Percentiles rank a stretch among this genome's conserved stretches.
Evolutionary conservation across 2,113 vertebrate species (phyloP).

Genomic region (Syngnathus scovelli): DNA sequence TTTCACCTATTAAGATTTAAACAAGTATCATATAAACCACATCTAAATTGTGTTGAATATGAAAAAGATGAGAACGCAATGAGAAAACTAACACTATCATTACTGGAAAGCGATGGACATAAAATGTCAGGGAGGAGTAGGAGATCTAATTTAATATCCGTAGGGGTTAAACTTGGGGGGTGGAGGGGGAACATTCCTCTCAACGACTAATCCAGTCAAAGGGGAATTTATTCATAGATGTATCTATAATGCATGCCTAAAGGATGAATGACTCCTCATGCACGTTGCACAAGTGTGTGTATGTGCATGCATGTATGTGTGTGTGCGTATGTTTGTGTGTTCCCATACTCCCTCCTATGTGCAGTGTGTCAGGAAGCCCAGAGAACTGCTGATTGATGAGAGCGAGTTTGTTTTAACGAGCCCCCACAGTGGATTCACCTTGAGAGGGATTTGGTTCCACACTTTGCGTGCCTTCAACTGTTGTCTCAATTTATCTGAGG

Average conservation of each 20-base stretch:
- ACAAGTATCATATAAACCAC: neutral
- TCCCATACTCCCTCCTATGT: conserved; percentile 6
- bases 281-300: conserved; percentile 16
- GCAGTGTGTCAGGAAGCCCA: conserved; percentile 26
- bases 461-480: conserved; percentile 32
- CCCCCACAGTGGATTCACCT: conserved; percentile 58
- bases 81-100: conserved; percentile 6
- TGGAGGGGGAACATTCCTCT: conserved; percentile 20
- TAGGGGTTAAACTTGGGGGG: conserved; percentile 23
- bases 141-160: conserved; percentile 47
- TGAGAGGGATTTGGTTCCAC: conserved; percentile 53
- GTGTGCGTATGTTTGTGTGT: conserved; percentile 3
- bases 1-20: too few species aligned
- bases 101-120: conserved; percentile 28
- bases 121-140: conserved; percentile 10
- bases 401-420: conserved; percentile 58
- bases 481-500: conserved; percentile 30
- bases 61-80: neutral
- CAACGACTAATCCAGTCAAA: conserved; percentile 56
- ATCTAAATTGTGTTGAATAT: neutral
- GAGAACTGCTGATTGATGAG: conserved; percentile 56
- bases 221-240: conserved; percentile 63
- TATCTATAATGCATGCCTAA: conserved; percentile 64
- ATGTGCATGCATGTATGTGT: conserved; percentile 10
- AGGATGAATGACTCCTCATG: conserved; percentile 51